Evolutionary conservation across 1,140 invertebrate species (phyloP).

Genomic region (Psilanteris sp.): DNA sequence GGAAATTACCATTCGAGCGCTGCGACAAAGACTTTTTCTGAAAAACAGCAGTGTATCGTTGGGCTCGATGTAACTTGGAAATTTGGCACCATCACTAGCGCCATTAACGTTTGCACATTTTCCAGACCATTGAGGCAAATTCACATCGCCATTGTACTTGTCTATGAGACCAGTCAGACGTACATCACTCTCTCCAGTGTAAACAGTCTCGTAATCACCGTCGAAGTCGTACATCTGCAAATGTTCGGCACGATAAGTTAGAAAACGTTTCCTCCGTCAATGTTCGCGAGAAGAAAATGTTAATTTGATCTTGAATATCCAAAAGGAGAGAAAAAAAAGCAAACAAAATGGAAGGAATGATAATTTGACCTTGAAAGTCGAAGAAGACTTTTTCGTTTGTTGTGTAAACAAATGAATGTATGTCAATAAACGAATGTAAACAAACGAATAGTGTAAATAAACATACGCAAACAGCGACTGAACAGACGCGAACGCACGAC

Average conservation of each 20-base stretch:
- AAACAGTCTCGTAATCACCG: conserved; percentile 89
- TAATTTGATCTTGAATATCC: too few species aligned
- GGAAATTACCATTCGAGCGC: conserved; percentile 84
- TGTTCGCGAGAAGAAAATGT: too few species aligned
- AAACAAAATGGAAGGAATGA: too few species aligned
- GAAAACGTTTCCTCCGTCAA: conserved; percentile 35
- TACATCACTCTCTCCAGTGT: conserved; percentile 85
- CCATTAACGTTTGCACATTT: conserved; percentile 87
- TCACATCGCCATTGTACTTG: conserved; percentile 85
- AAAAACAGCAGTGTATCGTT: conserved; percentile 88
- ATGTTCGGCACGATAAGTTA: conserved; percentile 21
- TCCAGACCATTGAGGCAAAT: conserved; percentile 88
- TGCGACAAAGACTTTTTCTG: conserved; percentile 90
- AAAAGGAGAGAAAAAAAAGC: too few species aligned
- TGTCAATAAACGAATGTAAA: too few species aligned
- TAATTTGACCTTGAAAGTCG: too few species aligned
- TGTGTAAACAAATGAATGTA: too few species aligned
- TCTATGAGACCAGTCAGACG: conserved; percentile 85
- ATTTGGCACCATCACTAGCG: conserved; percentile 93
- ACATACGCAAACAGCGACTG: too few species aligned
- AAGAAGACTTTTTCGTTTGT: too few species aligned
- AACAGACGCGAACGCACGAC: too few species aligned
- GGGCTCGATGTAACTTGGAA: conserved; percentile 84
- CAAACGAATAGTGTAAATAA: too few species aligned
- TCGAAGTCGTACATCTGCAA: conserved; percentile 92